Conservation (phyloP, 1,140 invertebrate genomes). For the Idris sp. region DNA sequence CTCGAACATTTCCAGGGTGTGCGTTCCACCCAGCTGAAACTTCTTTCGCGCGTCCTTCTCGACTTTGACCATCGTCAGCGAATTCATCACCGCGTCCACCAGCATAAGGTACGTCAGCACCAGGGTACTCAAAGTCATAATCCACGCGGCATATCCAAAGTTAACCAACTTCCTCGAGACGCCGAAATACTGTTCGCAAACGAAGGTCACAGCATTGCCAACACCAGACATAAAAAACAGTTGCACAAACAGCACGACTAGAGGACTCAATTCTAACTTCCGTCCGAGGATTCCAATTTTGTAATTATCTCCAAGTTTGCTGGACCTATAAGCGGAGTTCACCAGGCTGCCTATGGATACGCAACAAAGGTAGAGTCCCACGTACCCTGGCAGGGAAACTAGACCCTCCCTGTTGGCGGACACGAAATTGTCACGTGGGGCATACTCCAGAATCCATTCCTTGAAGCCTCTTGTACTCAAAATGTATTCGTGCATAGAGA, state of each 20-base stretch:
- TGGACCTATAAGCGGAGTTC: slow-evolving; percentile 68
- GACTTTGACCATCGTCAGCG: background rate
- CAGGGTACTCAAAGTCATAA: slow-evolving; percentile 81
- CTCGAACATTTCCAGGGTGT: slow-evolving; percentile 80
- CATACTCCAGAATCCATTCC: slow-evolving; percentile 84
- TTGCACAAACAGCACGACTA: slow-evolving; percentile 70
- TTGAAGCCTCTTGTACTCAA: slow-evolving; percentile 81
- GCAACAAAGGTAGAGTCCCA: slow-evolving; percentile 88
- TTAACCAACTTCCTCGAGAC: slow-evolving; percentile 87
- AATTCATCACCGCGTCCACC: slow-evolving; percentile 78
- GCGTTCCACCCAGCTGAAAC: slow-evolving; percentile 9
- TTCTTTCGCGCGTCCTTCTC: slow-evolving; percentile 4
- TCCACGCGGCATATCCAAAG: slow-evolving; percentile 86
- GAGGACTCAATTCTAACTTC: slow-evolving; percentile 63
- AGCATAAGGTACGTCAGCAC: slow-evolving; percentile 79
- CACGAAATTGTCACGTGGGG: slow-evolving; percentile 81
- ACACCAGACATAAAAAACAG: slow-evolving; percentile 73
- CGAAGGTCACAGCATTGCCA: slow-evolving; percentile 76
- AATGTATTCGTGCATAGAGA: slow-evolving; percentile 84
- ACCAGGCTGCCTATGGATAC: slow-evolving; percentile 84
- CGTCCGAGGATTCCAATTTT: slow-evolving; percentile 56
- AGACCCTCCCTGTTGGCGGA: slow-evolving; percentile 94
- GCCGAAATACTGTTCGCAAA: slow-evolving; percentile 77
- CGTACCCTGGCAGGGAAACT: slow-evolving; percentile 89
- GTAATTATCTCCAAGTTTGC: slow-evolving; percentile 4